These are phyloP conservation scores for Mirza zaza DNA, from an alignment of 2,113 vertebrate species.

Conservation along the genomic window DNA sequence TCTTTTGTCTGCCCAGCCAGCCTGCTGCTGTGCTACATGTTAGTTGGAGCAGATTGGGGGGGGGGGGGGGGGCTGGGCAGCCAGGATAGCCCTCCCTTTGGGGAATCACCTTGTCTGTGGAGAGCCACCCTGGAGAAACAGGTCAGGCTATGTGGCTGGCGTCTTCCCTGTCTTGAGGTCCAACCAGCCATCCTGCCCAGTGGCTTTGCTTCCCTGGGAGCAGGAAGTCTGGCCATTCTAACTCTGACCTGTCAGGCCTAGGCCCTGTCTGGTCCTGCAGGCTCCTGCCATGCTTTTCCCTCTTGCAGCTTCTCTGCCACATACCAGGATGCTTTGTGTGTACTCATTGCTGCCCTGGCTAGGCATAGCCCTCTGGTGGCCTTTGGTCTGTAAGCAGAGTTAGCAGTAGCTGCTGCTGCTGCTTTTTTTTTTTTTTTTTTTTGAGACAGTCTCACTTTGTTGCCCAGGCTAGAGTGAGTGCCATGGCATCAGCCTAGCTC, in stretches of 20 bases:
- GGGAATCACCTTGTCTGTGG: neutral
- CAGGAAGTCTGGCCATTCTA: neutral
- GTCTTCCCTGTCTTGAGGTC: neutral
- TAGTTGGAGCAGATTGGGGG: neutral
- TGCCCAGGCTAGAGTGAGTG: no score
- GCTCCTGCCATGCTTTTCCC: neutral
- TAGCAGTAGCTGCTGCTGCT: neutral
- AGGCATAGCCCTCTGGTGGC: neutral
- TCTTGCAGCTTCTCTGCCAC: neutral
- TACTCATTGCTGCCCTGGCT: neutral
- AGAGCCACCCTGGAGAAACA: neutral
- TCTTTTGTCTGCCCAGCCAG: no score
- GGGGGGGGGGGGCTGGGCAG: no score
- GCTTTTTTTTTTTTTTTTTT: no score
- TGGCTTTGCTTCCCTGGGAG: neutral
- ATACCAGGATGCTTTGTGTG: neutral
- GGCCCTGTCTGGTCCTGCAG: neutral
- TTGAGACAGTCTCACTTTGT: no score
- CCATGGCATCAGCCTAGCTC: no score
- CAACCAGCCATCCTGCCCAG: neutral
- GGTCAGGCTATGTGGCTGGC: neutral
- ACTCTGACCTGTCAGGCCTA: neutral
- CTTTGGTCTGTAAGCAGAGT: neutral
- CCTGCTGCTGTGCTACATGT: no score
- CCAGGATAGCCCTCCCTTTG: neutral